Conservation (phyloP, 1,140 invertebrate genomes). For the Lepidurus couesii region DNA sequence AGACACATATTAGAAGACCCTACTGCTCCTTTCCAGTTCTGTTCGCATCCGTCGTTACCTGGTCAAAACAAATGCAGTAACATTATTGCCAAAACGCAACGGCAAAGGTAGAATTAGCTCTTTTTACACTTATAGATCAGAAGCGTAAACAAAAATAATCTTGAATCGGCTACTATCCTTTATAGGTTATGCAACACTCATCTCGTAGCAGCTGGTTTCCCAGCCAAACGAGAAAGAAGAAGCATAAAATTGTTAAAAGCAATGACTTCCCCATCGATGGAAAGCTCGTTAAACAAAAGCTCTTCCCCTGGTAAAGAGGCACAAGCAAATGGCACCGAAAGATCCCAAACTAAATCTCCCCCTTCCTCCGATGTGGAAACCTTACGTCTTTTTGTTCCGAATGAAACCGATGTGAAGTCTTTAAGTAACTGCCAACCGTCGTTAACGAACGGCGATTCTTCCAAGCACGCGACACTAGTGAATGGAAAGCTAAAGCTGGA, state of each 20-base stretch:
- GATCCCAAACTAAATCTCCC: not conserved
- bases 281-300: not conserved
- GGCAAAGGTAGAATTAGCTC: conserved; percentile 13
- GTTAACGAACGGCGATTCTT: not conserved
- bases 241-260: conserved; percentile 1
- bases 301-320: not conserved
- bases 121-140: not conserved
- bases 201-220: conserved; percentile 31
- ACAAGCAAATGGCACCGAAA: not conserved
- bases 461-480: not conserved
- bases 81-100: conserved; percentile 31
- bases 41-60: conserved; percentile 28
- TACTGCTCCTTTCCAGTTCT: conserved; percentile 31
- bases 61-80: conserved; percentile 35
- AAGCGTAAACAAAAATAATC: no score
- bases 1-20: conserved; percentile 34
- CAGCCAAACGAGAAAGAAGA: conserved; percentile 31
- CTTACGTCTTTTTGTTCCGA: not conserved
- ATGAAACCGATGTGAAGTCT: not conserved
- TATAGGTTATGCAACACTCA: conserved; percentile 34
- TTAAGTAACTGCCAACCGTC: not conserved
- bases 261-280: not conserved
- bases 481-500: not conserved
- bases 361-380: not conserved
- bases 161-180: not conserved